Evolutionary conservation across 2,797 vertebrate species (phyloP).

Genomic region (Coreius guichenoti): DNA sequence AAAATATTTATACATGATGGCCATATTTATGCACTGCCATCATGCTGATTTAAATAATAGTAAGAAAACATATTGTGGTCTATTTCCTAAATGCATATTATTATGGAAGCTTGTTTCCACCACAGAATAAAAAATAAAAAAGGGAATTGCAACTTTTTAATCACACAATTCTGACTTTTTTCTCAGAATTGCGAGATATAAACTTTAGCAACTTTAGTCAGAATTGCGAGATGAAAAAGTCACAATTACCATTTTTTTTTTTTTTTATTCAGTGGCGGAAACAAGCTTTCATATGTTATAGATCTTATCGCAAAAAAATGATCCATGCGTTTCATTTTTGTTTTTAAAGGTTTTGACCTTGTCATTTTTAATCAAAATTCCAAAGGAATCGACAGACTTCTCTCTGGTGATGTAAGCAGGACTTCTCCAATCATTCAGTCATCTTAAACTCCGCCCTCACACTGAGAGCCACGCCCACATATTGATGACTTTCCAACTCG

Average conservation of each 20-base stretch:
- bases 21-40: neutral
- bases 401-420: neutral
- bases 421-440: neutral
- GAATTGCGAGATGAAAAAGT: too few relatives aligned
- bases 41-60: neutral
- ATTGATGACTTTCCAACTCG: too few relatives aligned
- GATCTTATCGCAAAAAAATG: neutral
- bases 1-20: neutral
- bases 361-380: neutral
- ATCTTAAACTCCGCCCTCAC: neutral
- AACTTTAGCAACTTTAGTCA: too few relatives aligned
- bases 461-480: neutral
- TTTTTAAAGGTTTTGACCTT: neutral
- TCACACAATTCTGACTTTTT: too few relatives aligned
- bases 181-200: too few relatives aligned
- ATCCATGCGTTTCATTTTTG: neutral
- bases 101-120: too few relatives aligned
- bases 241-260: too few relatives aligned
- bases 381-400: neutral
- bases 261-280: too few relatives aligned
- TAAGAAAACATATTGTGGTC: neutral
- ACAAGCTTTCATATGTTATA: neutral
- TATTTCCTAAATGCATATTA: neutral
- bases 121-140: too few relatives aligned
- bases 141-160: too few relatives aligned